Percentiles rank a stretch among this genome's conserved stretches.
These are phyloP conservation scores for Sisor rabdophorus DNA, from an alignment of 2,113 vertebrate genomes.

Conservation along the genomic window DNA sequence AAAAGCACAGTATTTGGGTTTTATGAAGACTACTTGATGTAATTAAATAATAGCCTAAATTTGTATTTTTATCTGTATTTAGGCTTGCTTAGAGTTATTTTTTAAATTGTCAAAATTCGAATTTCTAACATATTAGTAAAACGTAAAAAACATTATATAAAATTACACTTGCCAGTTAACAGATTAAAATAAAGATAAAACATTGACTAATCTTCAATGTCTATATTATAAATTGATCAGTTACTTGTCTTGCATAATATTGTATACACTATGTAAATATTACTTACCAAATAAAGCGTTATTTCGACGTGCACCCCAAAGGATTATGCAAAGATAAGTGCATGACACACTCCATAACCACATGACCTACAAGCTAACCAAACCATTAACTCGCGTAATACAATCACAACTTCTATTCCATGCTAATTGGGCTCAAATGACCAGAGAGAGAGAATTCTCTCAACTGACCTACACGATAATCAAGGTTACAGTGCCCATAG, in stretches of 20 bases:
- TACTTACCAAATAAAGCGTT: not conserved
- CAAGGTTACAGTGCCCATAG: slow-evolving; percentile 35
- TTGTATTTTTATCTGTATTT: too few species aligned
- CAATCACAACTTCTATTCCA: slow-evolving; percentile 36
- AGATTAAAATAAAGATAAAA: too few species aligned
- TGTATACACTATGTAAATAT: not conserved
- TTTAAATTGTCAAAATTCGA: too few species aligned
- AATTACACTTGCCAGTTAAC: too few species aligned
- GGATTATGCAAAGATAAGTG: slow-evolving; percentile 16
- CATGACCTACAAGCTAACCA: slow-evolving; percentile 27
- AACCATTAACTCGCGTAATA: slow-evolving; percentile 36
- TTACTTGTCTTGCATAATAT: not conserved
- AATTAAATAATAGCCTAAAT: too few species aligned
- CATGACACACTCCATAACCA: slow-evolving; percentile 24
- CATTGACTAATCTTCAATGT: too few species aligned
- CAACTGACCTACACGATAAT: slow-evolving; percentile 54
- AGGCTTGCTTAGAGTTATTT: too few species aligned
- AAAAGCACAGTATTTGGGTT: too few species aligned
- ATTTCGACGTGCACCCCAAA: not conserved
- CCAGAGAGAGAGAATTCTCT: slow-evolving; percentile 37
- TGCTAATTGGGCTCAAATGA: slow-evolving; percentile 44
- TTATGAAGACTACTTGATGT: too few species aligned
- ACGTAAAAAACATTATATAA: too few species aligned
- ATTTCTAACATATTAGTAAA: too few species aligned
- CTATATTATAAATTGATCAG: too few species aligned